Percentiles rank a stretch among this genome's conserved stretches.
Conservation (phyloP, 2,797 vertebrate genomes). For the Nannoperca obscura region DNA sequence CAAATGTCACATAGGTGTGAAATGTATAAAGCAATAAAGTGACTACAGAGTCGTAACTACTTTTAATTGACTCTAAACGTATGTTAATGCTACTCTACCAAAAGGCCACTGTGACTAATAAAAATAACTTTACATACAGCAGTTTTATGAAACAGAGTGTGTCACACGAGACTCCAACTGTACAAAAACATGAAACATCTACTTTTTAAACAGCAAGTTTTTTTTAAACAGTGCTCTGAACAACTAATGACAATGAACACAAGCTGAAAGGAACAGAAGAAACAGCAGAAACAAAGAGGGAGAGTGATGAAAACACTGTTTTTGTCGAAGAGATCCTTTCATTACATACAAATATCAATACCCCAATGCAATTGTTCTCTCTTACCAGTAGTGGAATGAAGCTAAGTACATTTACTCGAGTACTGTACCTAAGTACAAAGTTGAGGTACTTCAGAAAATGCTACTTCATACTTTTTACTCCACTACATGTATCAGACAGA, state of each 20-base stretch:
- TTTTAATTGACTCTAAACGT: not conserved
- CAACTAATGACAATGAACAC: not conserved
- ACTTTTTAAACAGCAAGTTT: not conserved
- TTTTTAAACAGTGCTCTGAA: not conserved
- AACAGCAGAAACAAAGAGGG: conserved; percentile 3
- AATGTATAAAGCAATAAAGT: not conserved
- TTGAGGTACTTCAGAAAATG: not conserved
- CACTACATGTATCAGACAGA: not conserved
- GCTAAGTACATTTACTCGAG: not conserved
- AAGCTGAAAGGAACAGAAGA: not conserved
- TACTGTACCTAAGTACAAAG: not conserved
- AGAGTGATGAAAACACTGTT: not conserved
- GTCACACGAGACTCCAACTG: not conserved
- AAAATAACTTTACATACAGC: not conserved
- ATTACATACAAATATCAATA: not conserved
- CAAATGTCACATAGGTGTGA: no score
- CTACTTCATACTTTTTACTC: not conserved
- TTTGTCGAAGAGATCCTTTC: not conserved
- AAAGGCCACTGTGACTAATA: not conserved
- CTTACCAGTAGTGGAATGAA: not conserved
- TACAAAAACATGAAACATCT: not conserved
- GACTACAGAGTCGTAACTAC: not conserved
- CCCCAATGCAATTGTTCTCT: not conserved
- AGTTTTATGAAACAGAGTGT: not conserved
- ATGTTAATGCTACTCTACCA: not conserved